Conservation (phyloP, 2,113 vertebrate genomes). For the Mesembrinibis cayennensis region DNA sequence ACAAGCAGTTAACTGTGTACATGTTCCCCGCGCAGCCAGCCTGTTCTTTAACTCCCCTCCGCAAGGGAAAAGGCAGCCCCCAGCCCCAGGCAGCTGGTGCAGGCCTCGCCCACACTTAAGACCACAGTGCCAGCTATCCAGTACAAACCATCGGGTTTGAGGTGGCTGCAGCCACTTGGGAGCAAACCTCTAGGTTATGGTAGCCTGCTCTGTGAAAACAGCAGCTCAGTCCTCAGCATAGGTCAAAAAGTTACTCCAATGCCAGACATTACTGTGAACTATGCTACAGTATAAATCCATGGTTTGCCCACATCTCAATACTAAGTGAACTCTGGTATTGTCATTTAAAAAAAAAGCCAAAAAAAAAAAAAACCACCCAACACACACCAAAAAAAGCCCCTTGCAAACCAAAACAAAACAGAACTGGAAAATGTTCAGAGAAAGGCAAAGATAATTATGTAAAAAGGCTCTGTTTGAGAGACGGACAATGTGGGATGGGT, state of each 20-base stretch:
- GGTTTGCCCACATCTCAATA: neutral
- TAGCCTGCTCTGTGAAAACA: neutral
- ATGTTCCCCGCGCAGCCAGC: rapidly evolving
- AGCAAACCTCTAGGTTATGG: neutral
- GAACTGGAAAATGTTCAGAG: neutral
- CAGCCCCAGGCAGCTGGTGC: neutral
- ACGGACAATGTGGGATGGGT: neutral
- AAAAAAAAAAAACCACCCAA: neutral
- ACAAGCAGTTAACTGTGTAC: too few species aligned
- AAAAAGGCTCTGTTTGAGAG: neutral
- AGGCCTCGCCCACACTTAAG: rapidly evolving
- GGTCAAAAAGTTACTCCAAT: neutral
- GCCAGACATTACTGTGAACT: neutral
- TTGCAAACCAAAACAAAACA: neutral
- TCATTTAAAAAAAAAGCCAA: neutral
- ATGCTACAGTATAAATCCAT: neutral
- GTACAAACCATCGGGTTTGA: rapidly evolving
- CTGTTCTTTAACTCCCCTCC: neutral
- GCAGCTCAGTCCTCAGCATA: too few species aligned
- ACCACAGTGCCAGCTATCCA: neutral
- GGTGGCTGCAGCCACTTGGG: rapidly evolving
- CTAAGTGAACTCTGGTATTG: neutral
- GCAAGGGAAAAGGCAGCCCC: neutral
- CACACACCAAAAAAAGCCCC: neutral
- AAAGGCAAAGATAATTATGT: neutral